Evolutionary conservation across 2,797 vertebrate genomes (phyloP).

Genomic region (Poeciliopsis paucimaculata): DNA sequence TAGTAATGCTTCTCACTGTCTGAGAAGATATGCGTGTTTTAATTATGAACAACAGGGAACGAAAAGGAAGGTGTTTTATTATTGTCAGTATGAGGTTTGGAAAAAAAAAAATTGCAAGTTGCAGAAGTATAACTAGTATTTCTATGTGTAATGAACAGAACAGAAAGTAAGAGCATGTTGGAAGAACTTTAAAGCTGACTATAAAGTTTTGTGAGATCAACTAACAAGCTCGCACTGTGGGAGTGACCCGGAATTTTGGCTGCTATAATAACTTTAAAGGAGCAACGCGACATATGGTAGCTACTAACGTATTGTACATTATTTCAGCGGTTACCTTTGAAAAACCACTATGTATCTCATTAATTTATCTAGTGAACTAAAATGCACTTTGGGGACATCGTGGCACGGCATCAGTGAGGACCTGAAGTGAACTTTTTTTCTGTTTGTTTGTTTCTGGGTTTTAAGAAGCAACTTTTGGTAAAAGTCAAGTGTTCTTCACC

Average conservation of each 20-base stretch:
- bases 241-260: not conserved
- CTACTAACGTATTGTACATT: not conserved
- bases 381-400: not conserved
- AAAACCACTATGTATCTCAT: not conserved
- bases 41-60: not conserved
- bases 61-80: not conserved
- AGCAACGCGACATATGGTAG: not conserved
- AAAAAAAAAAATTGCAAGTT: not conserved
- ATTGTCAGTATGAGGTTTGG: not conserved
- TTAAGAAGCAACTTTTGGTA: not conserved
- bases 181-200: not conserved
- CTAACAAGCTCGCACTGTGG: not conserved
- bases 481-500: not conserved
- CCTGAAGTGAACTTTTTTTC: not conserved
- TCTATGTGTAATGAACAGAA: not conserved
- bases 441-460: not conserved
- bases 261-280: not conserved
- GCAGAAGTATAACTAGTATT: not conserved
- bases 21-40: slow-evolving; percentile 15
- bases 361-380: not conserved
- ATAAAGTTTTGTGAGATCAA: slow-evolving; percentile 4
- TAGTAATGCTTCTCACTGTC: not conserved
- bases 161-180: not conserved
- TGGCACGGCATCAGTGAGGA: not conserved
- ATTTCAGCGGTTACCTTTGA: not conserved